Conservation (phyloP, 2,888 invertebrate genomes). For the Periphyllus acericola region DNA sequence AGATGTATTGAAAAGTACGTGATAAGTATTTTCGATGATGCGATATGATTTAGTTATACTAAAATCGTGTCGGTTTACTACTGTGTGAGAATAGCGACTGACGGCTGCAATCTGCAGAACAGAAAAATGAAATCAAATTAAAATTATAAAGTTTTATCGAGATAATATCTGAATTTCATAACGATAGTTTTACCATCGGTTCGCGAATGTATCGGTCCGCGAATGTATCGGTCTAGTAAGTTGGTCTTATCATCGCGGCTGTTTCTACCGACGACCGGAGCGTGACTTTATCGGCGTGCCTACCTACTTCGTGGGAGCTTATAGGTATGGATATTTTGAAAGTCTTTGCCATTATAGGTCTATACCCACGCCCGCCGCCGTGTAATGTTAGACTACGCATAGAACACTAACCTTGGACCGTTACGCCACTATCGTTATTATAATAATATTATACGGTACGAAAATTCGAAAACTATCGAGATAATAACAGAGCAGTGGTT, state of each 20-base stretch:
- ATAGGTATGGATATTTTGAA: constrained; percentile 8
- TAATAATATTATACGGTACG: too few species aligned
- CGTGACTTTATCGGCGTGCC: not conserved
- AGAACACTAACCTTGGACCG: not conserved
- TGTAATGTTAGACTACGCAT: not conserved
- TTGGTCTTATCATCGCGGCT: not conserved
- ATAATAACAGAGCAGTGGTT: too few species aligned
- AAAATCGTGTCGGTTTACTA: too few species aligned
- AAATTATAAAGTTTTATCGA: too few species aligned
- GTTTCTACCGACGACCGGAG: not conserved
- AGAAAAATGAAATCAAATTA: too few species aligned
- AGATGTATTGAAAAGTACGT: too few species aligned
- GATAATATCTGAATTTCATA: too few species aligned
- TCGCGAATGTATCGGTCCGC: not conserved
- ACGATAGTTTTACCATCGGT: not conserved
- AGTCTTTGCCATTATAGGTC: constrained; percentile 14
- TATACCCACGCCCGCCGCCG: not conserved
- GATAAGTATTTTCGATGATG: too few species aligned
- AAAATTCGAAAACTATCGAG: too few species aligned
- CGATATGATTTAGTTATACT: too few species aligned
- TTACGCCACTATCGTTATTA: not conserved
- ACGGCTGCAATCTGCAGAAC: too few species aligned
- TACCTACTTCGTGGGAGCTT: not conserved
- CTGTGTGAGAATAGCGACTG: too few species aligned
- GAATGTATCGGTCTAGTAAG: not conserved